A percentile compares a stretch with the other conserved stretches of the same genome.
Conservation (phyloP, 2,113 vertebrate genomes). For the Nothobranchius furzeri region DNA sequence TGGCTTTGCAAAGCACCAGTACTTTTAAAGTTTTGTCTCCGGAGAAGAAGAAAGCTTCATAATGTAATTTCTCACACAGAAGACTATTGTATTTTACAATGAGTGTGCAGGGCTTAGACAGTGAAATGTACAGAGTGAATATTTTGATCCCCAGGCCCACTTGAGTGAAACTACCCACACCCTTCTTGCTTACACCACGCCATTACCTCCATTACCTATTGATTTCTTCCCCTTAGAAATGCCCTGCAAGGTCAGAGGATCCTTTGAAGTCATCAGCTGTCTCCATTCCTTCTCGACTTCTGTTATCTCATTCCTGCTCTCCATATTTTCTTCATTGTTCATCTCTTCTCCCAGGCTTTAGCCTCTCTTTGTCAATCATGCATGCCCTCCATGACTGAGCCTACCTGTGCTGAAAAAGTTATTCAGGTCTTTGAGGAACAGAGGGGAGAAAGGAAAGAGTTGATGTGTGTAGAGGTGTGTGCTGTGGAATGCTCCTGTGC, state of each 20-base stretch:
- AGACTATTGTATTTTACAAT: constrained; percentile 28
- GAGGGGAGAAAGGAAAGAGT: constrained; percentile 15
- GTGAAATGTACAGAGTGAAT: constrained; percentile 52
- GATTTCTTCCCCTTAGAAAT: constrained; percentile 70
- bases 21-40: background rate
- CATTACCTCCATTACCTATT: constrained; percentile 76
- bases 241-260: constrained; percentile 67
- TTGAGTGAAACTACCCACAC: constrained; percentile 40
- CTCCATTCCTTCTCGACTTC: constrained; percentile 21
- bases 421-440: constrained; percentile 44
- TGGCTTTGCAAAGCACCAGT: constrained; percentile 15
- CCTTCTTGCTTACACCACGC: constrained; percentile 62
- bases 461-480: constrained; percentile 20
- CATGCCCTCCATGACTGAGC: constrained; percentile 43
- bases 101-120: constrained; percentile 17
- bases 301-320: constrained; percentile 14
- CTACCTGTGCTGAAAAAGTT: constrained; percentile 50
- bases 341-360: constrained; percentile 29
- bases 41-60: constrained; percentile 15
- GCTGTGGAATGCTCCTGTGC: background rate
- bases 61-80: constrained; percentile 16
- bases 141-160: constrained; percentile 45
- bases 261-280: constrained; percentile 62
- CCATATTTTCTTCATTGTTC: constrained; percentile 39
- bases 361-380: constrained; percentile 48